These are phyloP conservation scores for Hypomecis punctinalis DNA, from an alignment of 2,888 invertebrate species.

Conservation along the genomic window DNA sequence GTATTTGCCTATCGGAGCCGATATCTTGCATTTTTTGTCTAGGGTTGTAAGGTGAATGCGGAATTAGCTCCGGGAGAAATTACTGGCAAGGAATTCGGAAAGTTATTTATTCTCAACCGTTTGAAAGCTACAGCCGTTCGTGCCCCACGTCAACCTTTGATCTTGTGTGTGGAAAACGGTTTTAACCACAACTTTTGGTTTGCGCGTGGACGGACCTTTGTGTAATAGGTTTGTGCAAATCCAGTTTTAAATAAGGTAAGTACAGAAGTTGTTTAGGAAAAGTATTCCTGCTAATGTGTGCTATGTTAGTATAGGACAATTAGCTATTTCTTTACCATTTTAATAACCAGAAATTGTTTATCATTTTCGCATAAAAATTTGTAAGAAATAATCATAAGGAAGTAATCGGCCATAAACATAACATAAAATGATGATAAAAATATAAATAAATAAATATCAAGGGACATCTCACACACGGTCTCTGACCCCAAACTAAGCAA, in stretches of 20 bases:
- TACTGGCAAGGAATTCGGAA: slow-evolving; percentile 28
- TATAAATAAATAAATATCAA: too few relatives aligned
- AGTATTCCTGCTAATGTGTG: too few relatives aligned
- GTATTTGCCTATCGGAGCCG: slow-evolving; percentile 78
- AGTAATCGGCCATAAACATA: too few relatives aligned
- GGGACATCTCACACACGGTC: too few relatives aligned
- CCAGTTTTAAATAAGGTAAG: not conserved
- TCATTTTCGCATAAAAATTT: too few relatives aligned
- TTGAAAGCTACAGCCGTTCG: slow-evolving; percentile 6
- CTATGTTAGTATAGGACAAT: too few relatives aligned
- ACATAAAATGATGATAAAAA: too few relatives aligned
- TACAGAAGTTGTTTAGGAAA: too few relatives aligned
- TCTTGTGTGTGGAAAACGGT: slow-evolving; percentile 3
- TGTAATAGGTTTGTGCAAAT: not conserved
- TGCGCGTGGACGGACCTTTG: not conserved
- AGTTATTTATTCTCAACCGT: slow-evolving; percentile 19
- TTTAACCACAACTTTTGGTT: slow-evolving; percentile 6
- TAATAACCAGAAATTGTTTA: too few relatives aligned
- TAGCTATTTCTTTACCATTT: too few relatives aligned
- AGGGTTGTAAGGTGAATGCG: slow-evolving; percentile 50
- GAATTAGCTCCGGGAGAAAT: slow-evolving; percentile 42
- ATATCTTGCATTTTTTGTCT: slow-evolving; percentile 68
- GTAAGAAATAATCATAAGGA: too few relatives aligned
- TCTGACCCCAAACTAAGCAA: too few relatives aligned
- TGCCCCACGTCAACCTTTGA: slow-evolving; percentile 15